Base-by-base conservation (phyloP, 2,888 invertebrate species). In the Operophtera brumata region DNA sequence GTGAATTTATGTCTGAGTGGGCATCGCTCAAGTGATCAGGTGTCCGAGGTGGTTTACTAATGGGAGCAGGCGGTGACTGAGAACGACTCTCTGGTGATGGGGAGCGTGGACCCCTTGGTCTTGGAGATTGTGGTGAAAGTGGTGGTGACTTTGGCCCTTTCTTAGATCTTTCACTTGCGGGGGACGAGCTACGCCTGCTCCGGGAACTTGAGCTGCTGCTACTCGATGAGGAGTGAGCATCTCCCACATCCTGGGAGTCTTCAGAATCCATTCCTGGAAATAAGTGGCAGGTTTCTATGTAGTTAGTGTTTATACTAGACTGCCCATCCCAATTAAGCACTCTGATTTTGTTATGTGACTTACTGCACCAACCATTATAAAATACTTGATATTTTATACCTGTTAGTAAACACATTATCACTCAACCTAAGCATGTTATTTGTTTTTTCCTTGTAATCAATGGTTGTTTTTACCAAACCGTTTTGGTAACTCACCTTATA, bases 261-360 rank as follows among this genome's bases (percentile, higher is more conserved):
- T 92, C 92, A 13, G 92, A 92, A 78, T 92, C 92, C 92, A 92
- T 92, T 69, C 78, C 90, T 90, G 86, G 58, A 82, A 84, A 72
- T 62, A 80, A 80, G 77, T 63, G 59, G 57, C 62, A 67, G 54
- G 54, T 43, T 53, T 55, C 64, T 65, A 67, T 77, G 67, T 71
- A 71, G 56, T 37, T 58, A 56, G 52, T 61, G 51, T 62, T 36
- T 30, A 11, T 53, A 28, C 47, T 32, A 34, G 32, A 12, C 2
- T 12, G 48, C 67, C 76, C 74, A 73, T 66, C 74, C 75, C 76
- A 75, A 74, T 73, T 66, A 77, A 78, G 76, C 77, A 69, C 62
- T 69, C 54, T 51, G 35, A 54, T 58, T 57, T 62, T 66, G 70
- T 71, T 75, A 71, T 69, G 67, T 64, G 40, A 62, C 59, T 57